Conservation (phyloP, 1,140 invertebrate genomes). For the Zaprionus camerounensis region DNA sequence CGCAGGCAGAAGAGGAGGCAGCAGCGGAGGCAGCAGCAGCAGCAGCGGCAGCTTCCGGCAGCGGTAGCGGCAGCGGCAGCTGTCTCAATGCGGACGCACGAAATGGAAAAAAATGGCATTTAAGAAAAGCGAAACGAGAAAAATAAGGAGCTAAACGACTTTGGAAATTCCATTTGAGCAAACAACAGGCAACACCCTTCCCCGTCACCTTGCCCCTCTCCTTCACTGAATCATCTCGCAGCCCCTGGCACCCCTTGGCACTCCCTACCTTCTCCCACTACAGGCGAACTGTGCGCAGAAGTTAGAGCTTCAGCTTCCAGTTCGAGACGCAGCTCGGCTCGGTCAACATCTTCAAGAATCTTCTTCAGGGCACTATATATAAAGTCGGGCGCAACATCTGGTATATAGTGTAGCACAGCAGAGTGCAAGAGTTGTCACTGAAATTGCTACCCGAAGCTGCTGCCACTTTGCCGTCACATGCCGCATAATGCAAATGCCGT, state of each 20-base stretch:
- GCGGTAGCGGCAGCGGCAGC: constrained; percentile 68
- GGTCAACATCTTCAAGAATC: constrained; percentile 15
- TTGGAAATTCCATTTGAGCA: constrained; percentile 83
- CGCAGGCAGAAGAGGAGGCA: constrained; percentile 14
- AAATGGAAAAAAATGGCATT: constrained; percentile 83
- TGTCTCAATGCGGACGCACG: constrained; percentile 76
- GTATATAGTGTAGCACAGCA: background rate
- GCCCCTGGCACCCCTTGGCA: background rate
- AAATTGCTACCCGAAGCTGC: constrained; percentile 2
- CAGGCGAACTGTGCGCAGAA: constrained; percentile 1
- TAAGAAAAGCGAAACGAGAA: constrained; percentile 83
- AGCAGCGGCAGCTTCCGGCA: constrained; percentile 48
- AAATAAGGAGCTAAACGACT: constrained; percentile 82
- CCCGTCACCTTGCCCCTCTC: background rate
- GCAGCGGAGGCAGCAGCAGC: constrained; percentile 55
- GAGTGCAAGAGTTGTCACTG: constrained; percentile 36
- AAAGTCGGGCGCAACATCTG: constrained; percentile 12
- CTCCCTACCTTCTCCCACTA: background rate
- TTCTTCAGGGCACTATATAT: constrained; percentile 4
- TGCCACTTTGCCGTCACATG: background rate
- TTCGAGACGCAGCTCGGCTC: background rate
- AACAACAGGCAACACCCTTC: constrained; percentile 69
- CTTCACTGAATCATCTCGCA: background rate
- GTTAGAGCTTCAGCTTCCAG: constrained; percentile 13
- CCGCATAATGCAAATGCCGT: constrained; percentile 64